Evolutionary conservation across 2,888 invertebrate genomes (phyloP), one percentile per base, ranked within the genome.

Genomic region (Apodemia duryi): DNA sequence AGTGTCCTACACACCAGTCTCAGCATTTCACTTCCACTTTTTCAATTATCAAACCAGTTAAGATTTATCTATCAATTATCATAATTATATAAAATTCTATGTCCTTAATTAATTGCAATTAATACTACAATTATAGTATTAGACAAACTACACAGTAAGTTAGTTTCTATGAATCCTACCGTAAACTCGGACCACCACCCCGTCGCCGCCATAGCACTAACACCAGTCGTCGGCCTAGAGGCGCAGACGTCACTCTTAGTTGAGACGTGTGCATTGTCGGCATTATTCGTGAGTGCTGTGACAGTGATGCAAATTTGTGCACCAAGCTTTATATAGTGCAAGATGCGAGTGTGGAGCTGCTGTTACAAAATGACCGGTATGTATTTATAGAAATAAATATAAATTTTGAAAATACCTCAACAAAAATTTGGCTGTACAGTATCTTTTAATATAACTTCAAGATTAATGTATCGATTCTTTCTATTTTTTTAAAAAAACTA

Each of bases 321-420:
- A 74, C 71, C 67, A 69, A 67, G 67, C 70, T 75, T 75, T 75
- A 76, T 77, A 73, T 78, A 79, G 80, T 87, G 54, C 9, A 54
- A 52, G 81, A 79, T 77, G 68, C 66, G 70, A 69, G 76, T 77
- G 75, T 75, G 75, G 81, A 80, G 79, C 78, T 75, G 80, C 77
- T 77, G 81, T 83, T 77, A 80, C 68, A 88, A 78, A 77, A 90
- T 89, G 86, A 81, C 78, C 73, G 86, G 90, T 90, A 74, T 88
- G 89, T 75, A 43, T 11, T 43, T 43, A 43, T 43, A 9, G 10
- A 41, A 41, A 41, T 7, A 41, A 41, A 41, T 38, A 38, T 3
- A 32, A 32, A 32, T 3, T 6, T 6, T 6, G n/a, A n/a, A n/a
- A n/a, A n/a, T n/a, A n/a, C n/a, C n/a, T n/a, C n/a, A n/a, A n/a